Evolutionary conservation across 2,888 invertebrate species (phyloP).

Genomic region (Halictus ligatus): DNA sequence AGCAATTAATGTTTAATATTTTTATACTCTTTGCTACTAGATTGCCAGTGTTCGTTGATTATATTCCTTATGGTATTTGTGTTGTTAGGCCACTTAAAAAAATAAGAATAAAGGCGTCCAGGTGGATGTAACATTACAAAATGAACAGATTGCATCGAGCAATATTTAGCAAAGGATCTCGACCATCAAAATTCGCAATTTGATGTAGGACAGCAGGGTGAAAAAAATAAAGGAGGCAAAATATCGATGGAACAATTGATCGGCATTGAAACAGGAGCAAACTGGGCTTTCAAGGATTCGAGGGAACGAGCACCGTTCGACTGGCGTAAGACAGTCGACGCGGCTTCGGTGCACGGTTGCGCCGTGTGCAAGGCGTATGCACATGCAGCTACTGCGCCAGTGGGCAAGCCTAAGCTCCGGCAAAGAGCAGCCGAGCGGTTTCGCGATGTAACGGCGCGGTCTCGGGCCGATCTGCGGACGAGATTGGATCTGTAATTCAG

Average conservation of each 20-base stretch:
- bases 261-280: background rate
- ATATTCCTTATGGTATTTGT: no score
- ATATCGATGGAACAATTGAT: background rate
- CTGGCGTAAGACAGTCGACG: constrained; percentile 15
- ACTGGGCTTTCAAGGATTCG: background rate
- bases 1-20: no score
- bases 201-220: no score
- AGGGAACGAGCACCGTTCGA: background rate
- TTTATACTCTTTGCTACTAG: no score
- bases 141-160: no score
- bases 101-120: no score
- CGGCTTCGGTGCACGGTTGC: constrained; percentile 34
- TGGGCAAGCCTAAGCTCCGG: constrained; percentile 27
- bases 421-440: constrained; percentile 37
- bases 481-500: constrained; percentile 74
- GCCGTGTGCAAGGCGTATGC: constrained; percentile 15
- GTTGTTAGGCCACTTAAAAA: no score
- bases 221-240: background rate
- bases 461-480: constrained; percentile 63
- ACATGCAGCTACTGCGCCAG: constrained; percentile 43
- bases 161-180: no score
- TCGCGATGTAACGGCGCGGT: constrained; percentile 57
- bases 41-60: no score
- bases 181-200: no score
- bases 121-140: no score